Evolutionary conservation across 2,797 vertebrate species (phyloP).

Genomic region (Hippopotamyrus pictus): DNA sequence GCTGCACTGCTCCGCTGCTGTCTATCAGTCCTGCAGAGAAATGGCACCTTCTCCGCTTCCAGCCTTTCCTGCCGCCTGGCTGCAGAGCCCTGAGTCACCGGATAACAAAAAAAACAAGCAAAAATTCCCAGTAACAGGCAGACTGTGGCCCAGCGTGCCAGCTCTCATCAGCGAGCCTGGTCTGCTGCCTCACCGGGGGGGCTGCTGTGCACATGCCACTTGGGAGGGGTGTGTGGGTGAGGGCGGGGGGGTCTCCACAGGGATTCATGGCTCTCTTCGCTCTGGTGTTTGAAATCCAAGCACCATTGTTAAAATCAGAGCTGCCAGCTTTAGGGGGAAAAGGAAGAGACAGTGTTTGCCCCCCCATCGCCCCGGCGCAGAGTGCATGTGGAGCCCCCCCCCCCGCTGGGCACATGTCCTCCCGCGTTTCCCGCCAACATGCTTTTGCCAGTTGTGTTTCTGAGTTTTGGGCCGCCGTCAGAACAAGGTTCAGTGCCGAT

Average conservation of each 20-base stretch:
- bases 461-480: not conserved
- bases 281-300: not conserved
- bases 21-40: not conserved
- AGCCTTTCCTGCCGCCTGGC: not conserved
- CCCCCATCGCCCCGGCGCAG: not conserved
- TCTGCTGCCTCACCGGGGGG: not conserved
- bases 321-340: not conserved
- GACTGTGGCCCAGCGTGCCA: not conserved
- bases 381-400: not conserved
- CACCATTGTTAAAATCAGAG: not conserved
- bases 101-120: not conserved
- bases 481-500: not conserved
- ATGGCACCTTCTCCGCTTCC: not conserved
- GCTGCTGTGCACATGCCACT: not conserved
- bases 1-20: not conserved
- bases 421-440: not conserved
- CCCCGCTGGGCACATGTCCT: not conserved
- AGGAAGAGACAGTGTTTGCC: too few species aligned
- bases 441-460: not conserved
- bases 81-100: not conserved
- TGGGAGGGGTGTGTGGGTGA: not conserved
- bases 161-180: not conserved
- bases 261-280: not conserved
- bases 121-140: not conserved
- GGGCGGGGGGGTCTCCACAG: not conserved